Evolutionary conservation across 2,113 vertebrate genomes (phyloP).

Genomic region (Prochilodus magdalenae): DNA sequence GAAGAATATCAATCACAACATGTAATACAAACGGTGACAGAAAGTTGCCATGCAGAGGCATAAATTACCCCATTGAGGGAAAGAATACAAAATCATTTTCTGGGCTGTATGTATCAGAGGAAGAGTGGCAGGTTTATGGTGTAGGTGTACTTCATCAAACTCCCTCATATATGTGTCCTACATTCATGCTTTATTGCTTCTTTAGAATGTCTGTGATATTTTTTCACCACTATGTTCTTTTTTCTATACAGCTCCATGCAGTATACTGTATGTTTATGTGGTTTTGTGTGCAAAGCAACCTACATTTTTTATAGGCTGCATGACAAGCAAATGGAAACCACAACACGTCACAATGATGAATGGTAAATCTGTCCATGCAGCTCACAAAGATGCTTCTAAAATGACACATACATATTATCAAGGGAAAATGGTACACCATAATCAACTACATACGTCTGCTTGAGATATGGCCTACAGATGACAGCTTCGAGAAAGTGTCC

Average conservation of each 20-base stretch:
- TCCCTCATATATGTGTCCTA: not conserved
- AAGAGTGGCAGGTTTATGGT: constrained; percentile 35
- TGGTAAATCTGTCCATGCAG: constrained; percentile 62
- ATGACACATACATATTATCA: constrained; percentile 65
- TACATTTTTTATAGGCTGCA: constrained; percentile 46
- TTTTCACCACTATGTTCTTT: no score
- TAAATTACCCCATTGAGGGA: constrained; percentile 41
- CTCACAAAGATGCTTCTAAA: constrained; percentile 60
- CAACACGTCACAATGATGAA: constrained; percentile 65
- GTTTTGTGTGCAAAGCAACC: not conserved
- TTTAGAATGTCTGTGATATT: no score
- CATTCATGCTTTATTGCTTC: no score
- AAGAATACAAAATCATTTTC: constrained; percentile 35
- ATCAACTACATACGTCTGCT: constrained; percentile 65
- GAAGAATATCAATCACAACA: constrained; percentile 36
- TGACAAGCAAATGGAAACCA: constrained; percentile 58
- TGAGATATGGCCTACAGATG: constrained; percentile 66
- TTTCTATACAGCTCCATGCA: not conserved
- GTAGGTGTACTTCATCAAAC: constrained; percentile 11
- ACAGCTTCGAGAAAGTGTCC: constrained; percentile 49
- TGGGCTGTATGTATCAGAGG: constrained; percentile 21
- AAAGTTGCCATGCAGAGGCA: constrained; percentile 33
- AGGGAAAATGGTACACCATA: constrained; percentile 61
- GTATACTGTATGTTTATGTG: not conserved
- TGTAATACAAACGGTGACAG: constrained; percentile 41